Percentiles rank a stretch among this genome's conserved stretches.
phyloP scores from a whole-genome alignment of 2,888 invertebrate genomes.

The Lithophane semibrunnea region DNA sequence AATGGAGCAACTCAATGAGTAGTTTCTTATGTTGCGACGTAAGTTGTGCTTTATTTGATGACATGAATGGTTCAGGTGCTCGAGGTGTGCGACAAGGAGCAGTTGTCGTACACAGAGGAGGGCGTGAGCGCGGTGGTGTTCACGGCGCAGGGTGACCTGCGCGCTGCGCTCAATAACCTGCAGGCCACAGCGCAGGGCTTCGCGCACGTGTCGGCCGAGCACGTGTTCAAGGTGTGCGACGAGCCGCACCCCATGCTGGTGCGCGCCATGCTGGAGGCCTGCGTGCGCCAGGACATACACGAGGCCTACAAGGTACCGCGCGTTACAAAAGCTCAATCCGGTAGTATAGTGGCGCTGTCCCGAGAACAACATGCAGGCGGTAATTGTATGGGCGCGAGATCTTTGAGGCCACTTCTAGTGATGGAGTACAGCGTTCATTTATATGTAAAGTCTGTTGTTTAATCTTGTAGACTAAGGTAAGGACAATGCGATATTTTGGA shows the following conservation, averaged over 20 bases:
- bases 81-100: conserved; percentile 85
- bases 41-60: background rate
- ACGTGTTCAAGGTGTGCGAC: conserved; percentile 99
- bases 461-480: no score
- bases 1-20: background rate
- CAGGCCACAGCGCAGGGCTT: conserved; percentile 97
- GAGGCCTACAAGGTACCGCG: conserved; percentile 93
- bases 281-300: conserved; percentile 95
- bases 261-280: conserved; percentile 96
- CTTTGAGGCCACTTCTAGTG: background rate
- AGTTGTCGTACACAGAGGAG: conserved; percentile 95
- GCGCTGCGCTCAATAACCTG: conserved; percentile 99
- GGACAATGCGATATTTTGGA: no score
- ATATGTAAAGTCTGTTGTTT: no score
- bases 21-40: background rate
- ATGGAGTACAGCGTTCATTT: background rate
- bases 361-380: no score
- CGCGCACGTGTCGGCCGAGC: conserved; percentile 96
- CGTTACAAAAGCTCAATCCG: background rate
- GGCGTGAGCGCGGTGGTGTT: conserved; percentile 99
- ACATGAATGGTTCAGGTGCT: conserved; percentile 74
- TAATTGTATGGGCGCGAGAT: background rate
- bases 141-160: conserved; percentile 99
- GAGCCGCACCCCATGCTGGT: conserved; percentile 99
- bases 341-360: no score